A percentile compares a stretch with the other conserved stretches of the same genome.
phyloP scores from a whole-genome alignment of 1,140 invertebrate species.

The Scaptomyza pallida region DNA sequence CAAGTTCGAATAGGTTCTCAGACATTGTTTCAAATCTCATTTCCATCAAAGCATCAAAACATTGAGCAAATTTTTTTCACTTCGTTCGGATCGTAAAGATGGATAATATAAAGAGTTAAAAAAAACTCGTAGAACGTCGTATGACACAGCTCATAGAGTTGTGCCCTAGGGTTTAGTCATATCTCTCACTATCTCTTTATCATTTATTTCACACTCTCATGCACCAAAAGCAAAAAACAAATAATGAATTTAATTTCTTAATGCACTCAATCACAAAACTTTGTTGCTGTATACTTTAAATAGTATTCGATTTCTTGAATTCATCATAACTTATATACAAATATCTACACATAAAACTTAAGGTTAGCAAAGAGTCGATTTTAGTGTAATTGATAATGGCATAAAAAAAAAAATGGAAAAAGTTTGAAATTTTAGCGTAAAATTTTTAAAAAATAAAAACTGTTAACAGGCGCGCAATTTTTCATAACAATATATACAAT shows the following conservation, averaged over 20 bases:
- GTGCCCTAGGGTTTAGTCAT: conserved; percentile 59
- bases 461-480: conserved; percentile 70
- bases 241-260: conserved; percentile 41
- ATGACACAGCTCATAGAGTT: conserved; percentile 62
- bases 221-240: conserved; percentile 62
- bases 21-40: conserved; percentile 1
- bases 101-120: conserved; percentile 18
- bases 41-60: conserved; percentile 19
- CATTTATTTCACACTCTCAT: conserved; percentile 52
- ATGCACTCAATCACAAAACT: conserved; percentile 51
- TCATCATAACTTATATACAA: conserved; percentile 40
- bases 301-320: conserved; percentile 20
- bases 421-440: conserved; percentile 65
- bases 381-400: conserved; percentile 63
- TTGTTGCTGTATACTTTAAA: conserved; percentile 26
- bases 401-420: conserved; percentile 18
- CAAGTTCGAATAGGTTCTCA: conserved; percentile 10
- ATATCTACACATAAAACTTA: conserved; percentile 29
- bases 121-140: conserved; percentile 39
- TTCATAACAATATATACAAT: conserved; percentile 39
- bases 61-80: conserved; percentile 83
- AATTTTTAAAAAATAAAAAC: conserved; percentile 58
- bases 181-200: conserved; percentile 38
- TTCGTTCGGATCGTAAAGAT: conserved; percentile 74
- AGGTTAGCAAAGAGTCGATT: conserved; percentile 77